These are phyloP conservation scores for Actenoides lindsayi DNA, from an alignment of 2,113 vertebrate genomes.

Conservation along the genomic window DNA sequence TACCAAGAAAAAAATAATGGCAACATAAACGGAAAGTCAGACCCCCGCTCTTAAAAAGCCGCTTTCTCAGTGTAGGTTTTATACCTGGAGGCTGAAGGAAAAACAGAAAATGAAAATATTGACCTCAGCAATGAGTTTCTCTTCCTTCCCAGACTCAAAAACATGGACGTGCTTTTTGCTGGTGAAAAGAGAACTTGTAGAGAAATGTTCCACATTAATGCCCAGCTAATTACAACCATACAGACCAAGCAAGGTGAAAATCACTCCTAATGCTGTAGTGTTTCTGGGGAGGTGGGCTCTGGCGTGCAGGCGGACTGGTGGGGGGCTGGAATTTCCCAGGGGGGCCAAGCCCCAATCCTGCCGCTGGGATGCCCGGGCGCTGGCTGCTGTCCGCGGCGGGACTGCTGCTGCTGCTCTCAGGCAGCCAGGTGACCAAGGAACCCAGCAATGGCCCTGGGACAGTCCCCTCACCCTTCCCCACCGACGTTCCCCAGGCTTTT, in stretches of 20 bases:
- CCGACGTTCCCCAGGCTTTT: fast-evolving
- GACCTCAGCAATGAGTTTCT: background rate
- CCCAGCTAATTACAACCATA: conserved; percentile 9
- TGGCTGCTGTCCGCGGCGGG: fast-evolving
- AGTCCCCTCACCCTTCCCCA: background rate
- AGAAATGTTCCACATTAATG: background rate
- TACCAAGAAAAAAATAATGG: background rate
- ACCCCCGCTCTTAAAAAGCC: background rate
- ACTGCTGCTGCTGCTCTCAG: fast-evolving
- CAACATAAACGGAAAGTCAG: background rate
- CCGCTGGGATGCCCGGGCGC: background rate
- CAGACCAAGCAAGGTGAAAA: conserved; percentile 8
- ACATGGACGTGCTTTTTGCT: background rate
- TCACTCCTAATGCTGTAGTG: background rate
- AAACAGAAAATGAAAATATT: background rate
- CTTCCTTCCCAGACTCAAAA: background rate
- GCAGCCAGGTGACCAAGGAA: background rate
- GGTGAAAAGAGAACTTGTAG: background rate
- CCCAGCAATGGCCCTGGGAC: background rate
- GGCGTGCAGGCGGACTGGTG: background rate
- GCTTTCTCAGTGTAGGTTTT: background rate
- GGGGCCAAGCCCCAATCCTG: background rate
- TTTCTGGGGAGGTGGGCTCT: background rate
- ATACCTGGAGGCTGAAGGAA: background rate
- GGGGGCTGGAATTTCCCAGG: background rate